Evolutionary conservation across 2,888 invertebrate genomes (phyloP).

Genomic region (Pimpla rufipes): DNA sequence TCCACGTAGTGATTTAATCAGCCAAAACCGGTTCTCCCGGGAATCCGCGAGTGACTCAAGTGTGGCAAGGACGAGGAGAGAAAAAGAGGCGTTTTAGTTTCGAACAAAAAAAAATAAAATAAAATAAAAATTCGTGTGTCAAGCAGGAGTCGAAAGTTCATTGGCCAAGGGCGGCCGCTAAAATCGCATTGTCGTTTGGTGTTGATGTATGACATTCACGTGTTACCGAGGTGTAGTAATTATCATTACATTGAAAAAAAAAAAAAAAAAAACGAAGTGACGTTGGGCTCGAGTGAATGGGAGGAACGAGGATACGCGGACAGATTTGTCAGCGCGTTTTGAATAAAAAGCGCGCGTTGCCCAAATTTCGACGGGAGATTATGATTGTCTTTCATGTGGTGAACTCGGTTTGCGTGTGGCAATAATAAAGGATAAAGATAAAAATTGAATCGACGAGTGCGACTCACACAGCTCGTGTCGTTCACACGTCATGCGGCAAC

Average conservation of each 20-base stretch:
- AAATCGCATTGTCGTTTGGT: background rate
- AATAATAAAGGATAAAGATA: background rate
- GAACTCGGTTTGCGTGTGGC: slow-evolving; percentile 11
- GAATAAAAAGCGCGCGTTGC: slow-evolving; percentile 39
- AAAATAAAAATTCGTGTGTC: slow-evolving; percentile 19
- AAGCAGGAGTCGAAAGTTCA: slow-evolving; percentile 29
- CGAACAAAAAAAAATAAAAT: background rate
- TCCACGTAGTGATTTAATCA: background rate
- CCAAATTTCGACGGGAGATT: slow-evolving; percentile 18
- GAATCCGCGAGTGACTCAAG: slow-evolving; percentile 39
- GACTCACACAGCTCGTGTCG: slow-evolving; percentile 4
- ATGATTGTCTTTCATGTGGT: slow-evolving; percentile 42
- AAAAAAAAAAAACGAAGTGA: background rate
- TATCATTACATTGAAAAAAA: slow-evolving; percentile 3
- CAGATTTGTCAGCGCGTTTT: background rate
- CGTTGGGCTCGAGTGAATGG: slow-evolving; percentile 5
- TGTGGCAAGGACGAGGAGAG: slow-evolving; percentile 49
- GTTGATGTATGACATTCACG: background rate
- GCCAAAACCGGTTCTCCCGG: slow-evolving; percentile 48
- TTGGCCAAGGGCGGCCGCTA: slow-evolving; percentile 42
- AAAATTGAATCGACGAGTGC: background rate
- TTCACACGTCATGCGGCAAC: slow-evolving; percentile 45
- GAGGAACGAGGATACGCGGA: slow-evolving; percentile 1
- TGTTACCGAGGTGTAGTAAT: slow-evolving; percentile 19
- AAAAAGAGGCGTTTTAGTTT: slow-evolving; percentile 8